Percentiles rank a stretch among this genome's conserved stretches.
Evolutionary conservation across 2,888 invertebrate genomes (phyloP).

Genomic region (Drosophila fungiperda): DNA sequence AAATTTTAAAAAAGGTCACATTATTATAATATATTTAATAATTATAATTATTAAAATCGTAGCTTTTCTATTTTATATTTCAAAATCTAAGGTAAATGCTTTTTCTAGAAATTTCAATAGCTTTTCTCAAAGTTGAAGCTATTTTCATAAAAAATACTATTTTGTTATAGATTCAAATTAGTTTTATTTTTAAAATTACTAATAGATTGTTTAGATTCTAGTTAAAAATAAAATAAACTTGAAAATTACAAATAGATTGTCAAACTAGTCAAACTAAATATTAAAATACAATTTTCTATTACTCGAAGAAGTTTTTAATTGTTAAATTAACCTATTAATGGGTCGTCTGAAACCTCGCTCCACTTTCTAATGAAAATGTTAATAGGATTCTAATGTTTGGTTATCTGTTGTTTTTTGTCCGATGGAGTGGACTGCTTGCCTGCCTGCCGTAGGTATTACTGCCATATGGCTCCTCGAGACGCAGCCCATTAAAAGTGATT

Average conservation of each 20-base stretch:
- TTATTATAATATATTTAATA: too few species aligned
- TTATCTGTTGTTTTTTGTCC: conserved; percentile 20
- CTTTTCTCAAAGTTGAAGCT: not conserved
- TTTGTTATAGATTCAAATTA: not conserved
- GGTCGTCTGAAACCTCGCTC: not conserved
- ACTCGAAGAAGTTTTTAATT: not conserved
- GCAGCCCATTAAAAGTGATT: conserved; percentile 72
- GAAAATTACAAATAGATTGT: not conserved
- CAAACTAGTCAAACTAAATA: not conserved
- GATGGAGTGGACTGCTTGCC: conserved; percentile 10
- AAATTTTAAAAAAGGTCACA: too few species aligned
- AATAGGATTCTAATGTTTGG: conserved; percentile 30
- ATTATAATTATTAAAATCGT: too few species aligned
- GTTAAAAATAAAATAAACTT: not conserved
- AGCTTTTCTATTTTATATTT: not conserved
- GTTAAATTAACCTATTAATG: not conserved
- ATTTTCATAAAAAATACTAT: not conserved
- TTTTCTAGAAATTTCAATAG: not conserved
- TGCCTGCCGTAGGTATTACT: conserved; percentile 24
- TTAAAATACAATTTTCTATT: accelerated
- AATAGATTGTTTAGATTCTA: not conserved
- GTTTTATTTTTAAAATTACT: too few species aligned
- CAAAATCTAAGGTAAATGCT: not conserved
- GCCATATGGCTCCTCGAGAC: conserved; percentile 60
- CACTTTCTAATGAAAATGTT: conserved; percentile 19